Percentiles rank a stretch among this genome's conserved stretches.
These are phyloP conservation scores for Otis tarda DNA, from an alignment of 2,113 vertebrate genomes.

Conservation along the genomic window DNA sequence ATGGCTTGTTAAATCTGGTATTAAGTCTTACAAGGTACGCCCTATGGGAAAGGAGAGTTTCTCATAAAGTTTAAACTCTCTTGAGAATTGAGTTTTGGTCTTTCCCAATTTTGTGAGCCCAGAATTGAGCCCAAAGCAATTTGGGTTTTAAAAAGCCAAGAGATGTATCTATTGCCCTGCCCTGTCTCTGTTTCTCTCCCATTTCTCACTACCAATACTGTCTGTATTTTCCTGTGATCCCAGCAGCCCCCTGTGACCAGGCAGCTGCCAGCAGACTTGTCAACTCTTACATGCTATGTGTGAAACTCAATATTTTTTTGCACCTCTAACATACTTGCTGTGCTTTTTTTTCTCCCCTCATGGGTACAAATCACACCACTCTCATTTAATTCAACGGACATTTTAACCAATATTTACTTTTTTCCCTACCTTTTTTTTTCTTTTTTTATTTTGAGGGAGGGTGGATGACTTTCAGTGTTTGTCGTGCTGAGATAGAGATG, in stretches of 20 bases:
- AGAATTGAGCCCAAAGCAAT: background rate
- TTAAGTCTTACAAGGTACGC: background rate
- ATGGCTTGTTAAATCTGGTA: background rate
- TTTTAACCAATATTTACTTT: constrained; percentile 43
- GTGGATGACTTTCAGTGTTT: background rate
- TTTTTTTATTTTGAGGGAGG: background rate
- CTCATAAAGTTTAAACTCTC: background rate
- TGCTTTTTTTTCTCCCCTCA: constrained; percentile 34
- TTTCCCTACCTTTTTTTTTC: background rate
- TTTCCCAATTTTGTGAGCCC: background rate
- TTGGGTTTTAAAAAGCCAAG: background rate
- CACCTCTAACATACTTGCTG: constrained; percentile 53
- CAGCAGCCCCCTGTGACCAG: background rate
- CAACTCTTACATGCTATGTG: constrained; percentile 49
- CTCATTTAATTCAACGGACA: constrained; percentile 57
- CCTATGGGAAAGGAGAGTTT: background rate
- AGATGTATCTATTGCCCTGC: background rate
- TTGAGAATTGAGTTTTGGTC: background rate
- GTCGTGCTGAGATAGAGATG: constrained; percentile 21
- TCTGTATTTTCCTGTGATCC: constrained; percentile 8
- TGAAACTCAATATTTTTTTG: constrained; percentile 65
- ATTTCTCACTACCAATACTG: background rate
- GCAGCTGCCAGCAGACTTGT: constrained; percentile 60
- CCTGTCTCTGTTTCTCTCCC: background rate
- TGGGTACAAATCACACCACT: constrained; percentile 49